Conservation (phyloP, 2,888 invertebrate genomes). For the Glyphotaelius pellucidus region DNA sequence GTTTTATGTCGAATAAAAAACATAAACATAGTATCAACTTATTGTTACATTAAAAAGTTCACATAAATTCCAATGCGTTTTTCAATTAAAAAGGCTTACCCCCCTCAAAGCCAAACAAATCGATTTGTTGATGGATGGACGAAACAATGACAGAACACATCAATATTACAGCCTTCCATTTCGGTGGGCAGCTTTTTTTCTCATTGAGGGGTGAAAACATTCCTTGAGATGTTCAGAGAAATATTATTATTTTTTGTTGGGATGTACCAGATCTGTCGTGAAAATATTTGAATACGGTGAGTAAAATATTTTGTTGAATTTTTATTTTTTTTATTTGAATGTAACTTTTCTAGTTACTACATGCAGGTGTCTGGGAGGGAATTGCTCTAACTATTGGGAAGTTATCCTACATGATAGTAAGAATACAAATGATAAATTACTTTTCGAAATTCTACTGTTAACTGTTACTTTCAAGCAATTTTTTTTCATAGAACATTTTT, state of each 20-base stretch:
- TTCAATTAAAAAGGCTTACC: slow-evolving; percentile 48
- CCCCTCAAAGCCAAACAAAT: slow-evolving; percentile 55
- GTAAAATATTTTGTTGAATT: not conserved
- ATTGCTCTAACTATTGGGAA: too few species aligned
- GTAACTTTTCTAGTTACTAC: too few species aligned
- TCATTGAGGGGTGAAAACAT: slow-evolving; percentile 35
- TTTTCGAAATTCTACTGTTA: too few species aligned
- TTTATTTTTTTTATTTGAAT: not conserved
- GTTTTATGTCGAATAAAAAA: not conserved
- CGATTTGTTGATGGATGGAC: slow-evolving; percentile 59
- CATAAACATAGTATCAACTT: not conserved
- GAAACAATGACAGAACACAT: slow-evolving; percentile 61
- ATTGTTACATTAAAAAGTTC: slow-evolving; percentile 10
- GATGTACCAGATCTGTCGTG: not conserved
- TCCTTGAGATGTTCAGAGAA: not conserved
- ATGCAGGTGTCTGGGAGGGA: too few species aligned
- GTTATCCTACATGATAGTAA: too few species aligned
- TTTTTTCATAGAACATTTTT: too few species aligned
- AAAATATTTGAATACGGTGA: slow-evolving; percentile 8
- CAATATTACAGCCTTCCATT: slow-evolving; percentile 52
- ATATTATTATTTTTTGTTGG: slow-evolving; percentile 11
- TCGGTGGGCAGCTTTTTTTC: slow-evolving; percentile 38
- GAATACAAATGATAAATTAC: too few species aligned
- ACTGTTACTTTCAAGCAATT: too few species aligned
- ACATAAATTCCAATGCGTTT: slow-evolving; percentile 17